Conservation (phyloP, 2,888 invertebrate genomes). For the Standfussiana lucernea region DNA sequence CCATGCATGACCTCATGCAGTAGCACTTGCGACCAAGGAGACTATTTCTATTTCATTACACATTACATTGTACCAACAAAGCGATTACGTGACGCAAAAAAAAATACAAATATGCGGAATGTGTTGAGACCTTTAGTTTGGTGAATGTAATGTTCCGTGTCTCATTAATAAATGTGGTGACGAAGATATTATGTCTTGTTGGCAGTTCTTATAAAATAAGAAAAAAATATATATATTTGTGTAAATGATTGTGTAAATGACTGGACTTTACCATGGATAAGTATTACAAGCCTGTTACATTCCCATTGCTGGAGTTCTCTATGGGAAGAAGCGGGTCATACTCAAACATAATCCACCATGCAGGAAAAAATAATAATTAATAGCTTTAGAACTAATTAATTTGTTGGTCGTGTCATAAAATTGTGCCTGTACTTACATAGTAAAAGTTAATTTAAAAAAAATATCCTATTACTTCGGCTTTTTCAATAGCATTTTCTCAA, state of each 20-base stretch:
- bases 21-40: background rate
- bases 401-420: background rate
- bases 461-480: background rate
- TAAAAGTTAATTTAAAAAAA: slow-evolving; percentile 10
- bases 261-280: background rate
- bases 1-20: background rate
- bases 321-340: background rate
- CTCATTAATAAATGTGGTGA: slow-evolving; percentile 16
- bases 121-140: slow-evolving; percentile 23
- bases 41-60: slow-evolving; percentile 7
- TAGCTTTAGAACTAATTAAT: too few species aligned
- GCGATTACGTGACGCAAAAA: slow-evolving; percentile 34
- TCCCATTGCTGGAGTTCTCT: background rate
- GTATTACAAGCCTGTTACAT: background rate
- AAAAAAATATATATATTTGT: too few species aligned
- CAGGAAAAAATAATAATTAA: background rate
- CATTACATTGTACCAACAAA: slow-evolving; percentile 7
- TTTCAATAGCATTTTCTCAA: slow-evolving; percentile 7
- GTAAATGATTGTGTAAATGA: background rate
- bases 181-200: background rate
- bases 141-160: slow-evolving; percentile 23
- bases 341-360: background rate
- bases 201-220: background rate
- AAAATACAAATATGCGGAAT: slow-evolving; percentile 12
- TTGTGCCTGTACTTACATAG: background rate